Base-by-base conservation (phyloP, 2,113 vertebrate genomes). In the Pollachius pollachius region DNA sequence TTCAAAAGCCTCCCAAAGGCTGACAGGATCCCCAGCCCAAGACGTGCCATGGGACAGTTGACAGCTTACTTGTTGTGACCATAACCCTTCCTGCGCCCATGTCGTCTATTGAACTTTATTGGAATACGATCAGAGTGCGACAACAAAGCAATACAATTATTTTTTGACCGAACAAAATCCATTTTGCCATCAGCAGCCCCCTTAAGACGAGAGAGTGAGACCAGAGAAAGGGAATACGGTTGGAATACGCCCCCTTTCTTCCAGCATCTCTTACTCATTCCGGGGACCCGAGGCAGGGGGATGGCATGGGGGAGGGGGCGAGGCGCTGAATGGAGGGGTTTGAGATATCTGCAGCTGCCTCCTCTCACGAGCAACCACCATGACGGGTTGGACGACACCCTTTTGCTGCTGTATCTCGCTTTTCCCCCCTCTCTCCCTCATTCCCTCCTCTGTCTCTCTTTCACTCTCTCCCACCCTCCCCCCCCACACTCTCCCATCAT, bases 261-360 rank as follows among this genome's bases (percentile, higher is more conserved):
- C 77, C 67, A 79, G 71, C 72, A 73, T 79, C 73, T 79, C 78
- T 77, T 82, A 81, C 77, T 83, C 84, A 78, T 81, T 69, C 70
- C 73, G 72, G 68, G 82, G 82, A 86, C 84, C 83, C 85, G 82
- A 84, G 83, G 77, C 79, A 71, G 65, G 67, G 74, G 81, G 77
- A 88, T 87, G 87, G 80, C 78, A 83, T 86, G 87, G 89, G 85
- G 89, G 89, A 89, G 74, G 89, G 88, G 85, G 83, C 75, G 67
- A 69, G 80, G 70, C 77, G 78, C 75, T 79, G 82, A 87, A 89
- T 84, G 85, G 83, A 85, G 48, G 41, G 25, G 71, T 80, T 59
- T 72, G 77, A 63, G 73, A 79, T 82, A 80, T 86, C 80, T 88
- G 85, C 88, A 80, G 81, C 80, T 88, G 81, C 81, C 81, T 89